phyloP scores from a whole-genome alignment of 2,888 invertebrate species.

The Ochlodes sylvanus region DNA sequence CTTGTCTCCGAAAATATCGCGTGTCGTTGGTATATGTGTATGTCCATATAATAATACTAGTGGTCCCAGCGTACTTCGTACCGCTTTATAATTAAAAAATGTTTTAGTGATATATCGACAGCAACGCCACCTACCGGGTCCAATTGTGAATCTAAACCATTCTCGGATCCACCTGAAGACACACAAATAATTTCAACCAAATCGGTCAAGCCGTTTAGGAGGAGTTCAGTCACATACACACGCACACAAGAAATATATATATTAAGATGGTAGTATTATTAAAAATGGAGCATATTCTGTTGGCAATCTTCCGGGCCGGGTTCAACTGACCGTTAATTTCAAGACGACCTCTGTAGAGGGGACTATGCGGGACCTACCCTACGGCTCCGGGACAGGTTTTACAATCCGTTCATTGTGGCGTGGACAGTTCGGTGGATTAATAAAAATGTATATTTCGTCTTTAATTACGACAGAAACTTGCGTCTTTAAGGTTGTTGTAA shows the following conservation, averaged over 20 bases:
- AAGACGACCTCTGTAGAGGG: slow-evolving; percentile 33
- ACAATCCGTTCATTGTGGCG: slow-evolving; percentile 18
- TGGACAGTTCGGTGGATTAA: slow-evolving; percentile 1
- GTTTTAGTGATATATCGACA: too few relatives aligned
- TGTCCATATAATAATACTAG: too few relatives aligned
- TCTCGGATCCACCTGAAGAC: too few relatives aligned
- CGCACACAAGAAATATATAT: too few relatives aligned
- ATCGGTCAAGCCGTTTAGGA: too few relatives aligned
- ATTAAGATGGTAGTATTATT: slow-evolving; percentile 11
- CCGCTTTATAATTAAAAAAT: too few relatives aligned
- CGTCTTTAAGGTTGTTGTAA: slow-evolving; percentile 4
- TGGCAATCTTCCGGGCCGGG: slow-evolving; percentile 32
- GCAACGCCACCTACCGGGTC: too few relatives aligned
- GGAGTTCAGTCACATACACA: too few relatives aligned
- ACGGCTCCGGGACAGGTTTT: slow-evolving; percentile 28
- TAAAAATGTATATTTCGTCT: slow-evolving; percentile 6
- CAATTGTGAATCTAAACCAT: too few relatives aligned
- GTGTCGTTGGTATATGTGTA: background rate
- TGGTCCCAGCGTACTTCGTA: too few relatives aligned
- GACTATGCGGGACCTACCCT: slow-evolving; percentile 21
- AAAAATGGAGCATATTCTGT: slow-evolving; percentile 34
- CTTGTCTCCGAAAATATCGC: slow-evolving; percentile 18
- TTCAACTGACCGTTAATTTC: slow-evolving; percentile 36
- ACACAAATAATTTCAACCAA: too few relatives aligned
- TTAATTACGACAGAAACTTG: background rate